Evolutionary conservation across 2,113 vertebrate species (phyloP).

Genomic region (Nibea coibor): DNA sequence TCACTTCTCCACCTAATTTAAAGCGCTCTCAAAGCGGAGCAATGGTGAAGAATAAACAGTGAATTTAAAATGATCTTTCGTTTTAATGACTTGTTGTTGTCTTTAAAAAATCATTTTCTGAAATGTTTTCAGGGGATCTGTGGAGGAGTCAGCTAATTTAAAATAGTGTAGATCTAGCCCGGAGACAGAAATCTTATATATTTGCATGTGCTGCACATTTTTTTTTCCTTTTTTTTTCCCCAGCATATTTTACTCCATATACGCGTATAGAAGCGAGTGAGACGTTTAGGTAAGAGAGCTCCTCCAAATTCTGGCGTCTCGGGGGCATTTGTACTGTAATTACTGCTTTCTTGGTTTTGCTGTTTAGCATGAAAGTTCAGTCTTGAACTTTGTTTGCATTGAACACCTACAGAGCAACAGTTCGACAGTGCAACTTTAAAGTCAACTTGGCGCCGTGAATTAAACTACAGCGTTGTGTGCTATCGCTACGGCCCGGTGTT

Average conservation of each 20-base stretch:
- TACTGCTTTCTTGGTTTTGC: constrained; percentile 43
- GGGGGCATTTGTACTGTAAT: constrained; percentile 38
- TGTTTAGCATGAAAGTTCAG: constrained; percentile 43
- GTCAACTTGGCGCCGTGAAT: constrained; percentile 5
- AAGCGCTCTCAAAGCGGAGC: constrained; percentile 41
- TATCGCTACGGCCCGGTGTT: neutral
- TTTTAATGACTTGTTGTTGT: constrained; percentile 78
- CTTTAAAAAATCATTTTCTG: constrained; percentile 65
- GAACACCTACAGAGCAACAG: neutral
- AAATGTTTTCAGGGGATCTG: constrained; percentile 69
- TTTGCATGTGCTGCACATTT: constrained; percentile 57
- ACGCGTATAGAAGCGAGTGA: constrained; percentile 28
- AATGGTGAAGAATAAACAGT: constrained; percentile 61
- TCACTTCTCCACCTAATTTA: constrained; percentile 62
- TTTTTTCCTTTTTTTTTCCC: neutral
- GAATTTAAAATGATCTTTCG: constrained; percentile 70
- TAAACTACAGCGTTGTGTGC: neutral
- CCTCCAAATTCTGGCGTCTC: constrained; percentile 28
- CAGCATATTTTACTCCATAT: constrained; percentile 22
- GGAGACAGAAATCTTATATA: constrained; percentile 40
- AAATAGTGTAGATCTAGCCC: constrained; percentile 56
- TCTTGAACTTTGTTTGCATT: constrained; percentile 18
- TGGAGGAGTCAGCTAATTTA: constrained; percentile 64
- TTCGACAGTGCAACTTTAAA: neutral
- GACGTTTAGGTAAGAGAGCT: constrained; percentile 43